phyloP scores from a whole-genome alignment of 1,140 invertebrate species.

The Leucophenga varia region DNA sequence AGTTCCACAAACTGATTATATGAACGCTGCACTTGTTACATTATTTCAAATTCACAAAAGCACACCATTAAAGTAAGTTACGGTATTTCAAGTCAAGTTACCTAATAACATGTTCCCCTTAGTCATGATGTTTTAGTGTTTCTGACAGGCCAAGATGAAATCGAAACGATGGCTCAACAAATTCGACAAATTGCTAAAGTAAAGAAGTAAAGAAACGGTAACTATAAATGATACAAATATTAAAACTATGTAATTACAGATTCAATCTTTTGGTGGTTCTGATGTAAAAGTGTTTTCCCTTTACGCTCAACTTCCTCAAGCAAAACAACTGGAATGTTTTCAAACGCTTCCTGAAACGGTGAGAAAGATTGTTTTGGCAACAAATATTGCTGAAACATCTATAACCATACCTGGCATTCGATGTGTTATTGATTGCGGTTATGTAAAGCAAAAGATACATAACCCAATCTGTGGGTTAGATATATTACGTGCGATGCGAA shows the following conservation, averaged over 20 bases:
- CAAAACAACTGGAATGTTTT: constrained; percentile 80
- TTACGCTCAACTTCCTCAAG: constrained; percentile 78
- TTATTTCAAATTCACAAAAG: constrained; percentile 89
- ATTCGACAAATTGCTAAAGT: constrained; percentile 75
- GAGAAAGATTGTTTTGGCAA: constrained; percentile 92
- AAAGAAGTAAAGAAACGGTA: constrained; percentile 6
- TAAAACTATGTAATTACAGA: neutral
- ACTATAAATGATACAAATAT: neutral
- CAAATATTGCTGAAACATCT: constrained; percentile 97
- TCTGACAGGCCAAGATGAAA: constrained; percentile 98
- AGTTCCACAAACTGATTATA: constrained; percentile 82
- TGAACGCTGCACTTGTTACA: constrained; percentile 77
- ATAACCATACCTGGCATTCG: constrained; percentile 94
- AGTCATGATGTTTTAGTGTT: constrained; percentile 94
- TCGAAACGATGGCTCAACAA: constrained; percentile 80
- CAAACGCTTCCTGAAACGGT: constrained; percentile 64
- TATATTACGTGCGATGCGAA: constrained; percentile 75
- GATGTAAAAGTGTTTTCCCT: constrained; percentile 76
- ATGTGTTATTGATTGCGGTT: constrained; percentile 92
- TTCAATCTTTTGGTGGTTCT: constrained; percentile 22
- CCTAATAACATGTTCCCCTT: constrained; percentile 12
- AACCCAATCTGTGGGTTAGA: constrained; percentile 83
- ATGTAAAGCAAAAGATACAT: constrained; percentile 83
- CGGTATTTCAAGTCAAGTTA: too few species aligned
- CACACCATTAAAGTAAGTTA: constrained; percentile 77